Base-by-base conservation (phyloP, 2,888 invertebrate species). In the Ichneumoninae sp. region DNA sequence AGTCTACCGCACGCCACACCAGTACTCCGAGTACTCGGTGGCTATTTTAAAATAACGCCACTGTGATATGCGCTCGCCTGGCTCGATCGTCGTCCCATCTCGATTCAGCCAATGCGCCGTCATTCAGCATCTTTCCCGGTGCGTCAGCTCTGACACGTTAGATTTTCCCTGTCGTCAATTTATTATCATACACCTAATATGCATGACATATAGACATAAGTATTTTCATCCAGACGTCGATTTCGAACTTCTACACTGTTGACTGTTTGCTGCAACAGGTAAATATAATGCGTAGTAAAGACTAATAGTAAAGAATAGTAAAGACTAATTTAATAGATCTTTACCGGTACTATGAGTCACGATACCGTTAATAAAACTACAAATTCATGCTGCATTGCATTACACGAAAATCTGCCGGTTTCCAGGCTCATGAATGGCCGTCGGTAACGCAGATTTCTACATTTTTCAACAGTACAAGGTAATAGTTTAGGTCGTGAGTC, bases 11-110 rank as follows among this genome's bases (percentile, higher is more conserved):
- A 62, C 62, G 33, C 62, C 62, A 62, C 62, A 62, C 62, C 62
- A 62, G 33, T 33, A 26, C 30, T 30, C 62, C 6, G 4, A 47
- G 44, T 47, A 47, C 44, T 47, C 44, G 30, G 62, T 16, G 30
- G 62, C 62, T 62, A 62, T 62, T 62, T 62, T 62, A 62, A 62
- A 62, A 62, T 62, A 33, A 30, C 62, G 62, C 62, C 33, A 33
- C 62, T 16, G 62, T 62, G 62, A 62, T 62, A 62, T 30, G 62
- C 33, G 30, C 62, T 26, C 16, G 62, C 30, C 16, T 16, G 16
- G 30, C 62, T 62, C 62, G 62, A 62, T 62, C 62, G 30, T 62
- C 62, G 62, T 33, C 16, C 62, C n/a, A 62, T 62, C 62, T 62
- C 62, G 33, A 30, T 62, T 62, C 22, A 62, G 10, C n/a, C 16